These are phyloP conservation scores for Drosophila yooni DNA, from an alignment of 2,888 invertebrate species.

Conservation along the genomic window DNA sequence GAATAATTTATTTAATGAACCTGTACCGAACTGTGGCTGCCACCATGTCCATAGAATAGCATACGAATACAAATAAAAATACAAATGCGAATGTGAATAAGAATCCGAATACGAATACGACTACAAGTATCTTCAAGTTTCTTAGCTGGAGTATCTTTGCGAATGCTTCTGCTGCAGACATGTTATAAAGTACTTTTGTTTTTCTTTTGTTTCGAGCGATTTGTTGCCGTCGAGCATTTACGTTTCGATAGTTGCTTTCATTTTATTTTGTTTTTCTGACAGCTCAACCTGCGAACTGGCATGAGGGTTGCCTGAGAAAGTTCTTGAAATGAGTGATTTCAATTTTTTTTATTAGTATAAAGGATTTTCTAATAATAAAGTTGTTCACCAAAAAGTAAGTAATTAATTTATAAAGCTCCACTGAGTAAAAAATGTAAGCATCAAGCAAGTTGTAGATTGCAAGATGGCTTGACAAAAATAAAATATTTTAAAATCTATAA, in stretches of 20 bases:
- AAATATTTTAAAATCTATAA: too few relatives aligned
- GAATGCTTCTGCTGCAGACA: constrained; percentile 62
- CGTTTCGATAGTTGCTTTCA: constrained; percentile 61
- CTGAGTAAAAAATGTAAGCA: not conserved
- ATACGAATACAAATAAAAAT: constrained; percentile 25
- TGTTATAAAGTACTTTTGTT: constrained; percentile 73
- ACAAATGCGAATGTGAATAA: constrained; percentile 20
- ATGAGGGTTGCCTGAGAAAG: constrained; percentile 31
- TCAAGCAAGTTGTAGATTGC: too few relatives aligned
- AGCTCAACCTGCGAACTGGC: constrained; percentile 54
- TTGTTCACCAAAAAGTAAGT: not conserved
- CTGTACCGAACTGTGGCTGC: constrained; percentile 56
- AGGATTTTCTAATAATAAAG: too few relatives aligned
- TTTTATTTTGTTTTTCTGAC: constrained; percentile 58
- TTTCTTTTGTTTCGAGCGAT: constrained; percentile 70
- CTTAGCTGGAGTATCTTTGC: constrained; percentile 45
- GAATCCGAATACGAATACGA: constrained; percentile 21
- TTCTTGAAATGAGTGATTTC: not conserved
- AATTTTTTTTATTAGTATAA: not conserved
- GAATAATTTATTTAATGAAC: constrained; percentile 84
- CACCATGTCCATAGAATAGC: constrained; percentile 26
- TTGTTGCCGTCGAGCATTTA: constrained; percentile 65
- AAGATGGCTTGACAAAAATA: too few relatives aligned
- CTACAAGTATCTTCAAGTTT: constrained; percentile 50
- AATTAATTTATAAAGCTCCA: not conserved